Conservation (phyloP, 2,797 vertebrate species). For the Steatocranus sp. region DNA sequence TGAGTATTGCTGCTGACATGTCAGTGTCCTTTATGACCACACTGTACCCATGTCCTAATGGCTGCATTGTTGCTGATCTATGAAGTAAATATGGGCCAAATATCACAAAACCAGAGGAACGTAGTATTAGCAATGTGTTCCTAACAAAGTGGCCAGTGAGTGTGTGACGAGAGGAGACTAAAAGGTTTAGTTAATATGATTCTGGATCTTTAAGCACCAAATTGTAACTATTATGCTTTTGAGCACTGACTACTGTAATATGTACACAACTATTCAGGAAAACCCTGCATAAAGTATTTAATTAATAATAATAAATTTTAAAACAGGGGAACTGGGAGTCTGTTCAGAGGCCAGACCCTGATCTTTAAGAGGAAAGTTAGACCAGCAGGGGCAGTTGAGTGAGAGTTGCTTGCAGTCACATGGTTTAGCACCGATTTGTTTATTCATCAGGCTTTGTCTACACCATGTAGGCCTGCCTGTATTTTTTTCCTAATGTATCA, state of each 20-base stretch:
- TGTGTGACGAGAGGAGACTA: not conserved
- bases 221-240: not conserved
- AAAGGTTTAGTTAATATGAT: not conserved
- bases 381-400: conserved; percentile 1
- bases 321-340: not conserved
- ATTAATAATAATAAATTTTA: rapidly evolving
- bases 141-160: not conserved
- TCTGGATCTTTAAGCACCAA: not conserved
- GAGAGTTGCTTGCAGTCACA: not conserved
- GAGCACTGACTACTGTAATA: not conserved
- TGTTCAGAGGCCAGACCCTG: not conserved
- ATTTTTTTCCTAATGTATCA: not conserved
- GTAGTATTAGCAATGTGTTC: not conserved
- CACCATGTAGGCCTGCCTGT: not conserved
- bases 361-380: not conserved
- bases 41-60: not conserved
- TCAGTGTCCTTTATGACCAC: not conserved
- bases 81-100: not conserved
- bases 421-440: not conserved
- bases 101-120: not conserved
- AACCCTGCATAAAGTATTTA: not conserved
- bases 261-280: not conserved
- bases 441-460: not conserved
- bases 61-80: not conserved
- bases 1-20: not conserved